Base-by-base conservation (phyloP, 2,797 vertebrate species). In the Silurus aristotelis region DNA sequence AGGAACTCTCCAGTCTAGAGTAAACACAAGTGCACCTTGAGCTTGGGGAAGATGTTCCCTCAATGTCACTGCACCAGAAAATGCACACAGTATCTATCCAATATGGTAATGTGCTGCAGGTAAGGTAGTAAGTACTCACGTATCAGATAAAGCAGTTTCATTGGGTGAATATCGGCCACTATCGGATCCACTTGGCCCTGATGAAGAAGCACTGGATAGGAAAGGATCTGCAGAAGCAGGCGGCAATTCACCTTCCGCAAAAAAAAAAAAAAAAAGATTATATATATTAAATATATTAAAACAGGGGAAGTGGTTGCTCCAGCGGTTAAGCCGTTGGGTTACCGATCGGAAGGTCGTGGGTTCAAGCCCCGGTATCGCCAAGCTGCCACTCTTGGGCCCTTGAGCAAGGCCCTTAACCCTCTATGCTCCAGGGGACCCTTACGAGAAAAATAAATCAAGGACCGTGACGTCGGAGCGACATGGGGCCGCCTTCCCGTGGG, bases 91-190 rank as follows among this genome's bases (percentile, higher is more conserved):
- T 14, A 17, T 27, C 15, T 75, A 25, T 3, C 3, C n/a, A 71
- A 71, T 25, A 55, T 55, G 25, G 6, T 55, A n/a, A 22, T 48
- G 22, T 60, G 9, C 9, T 38, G 38, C 38, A 38, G 38, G 38
- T 38, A 38, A 43, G 13, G 38, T n/a, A 8, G 22, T 48, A 43
- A 8, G 52, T 22, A 84, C 86, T 90, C 66, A 89, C 86, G 58
- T 80, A 71, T 87, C 87, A 64, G 68, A 13, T 3, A 78, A 31
- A 60, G 83, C 85, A 12, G 89, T 90, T 75, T 89, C 85, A 10
- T 87, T 89, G 0, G 93, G 94, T 12, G 96, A 96, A 82, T 93
- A 94, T 68, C 91, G 71, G 5, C 95, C 95, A 9, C 96, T 96
- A 90, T 96, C 95, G 0, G 93, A 94, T 86, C 89, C 93, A 77